These are phyloP conservation scores for Lepidothrix coronata DNA, from an alignment of 2,113 vertebrate species.

Conservation along the genomic window DNA sequence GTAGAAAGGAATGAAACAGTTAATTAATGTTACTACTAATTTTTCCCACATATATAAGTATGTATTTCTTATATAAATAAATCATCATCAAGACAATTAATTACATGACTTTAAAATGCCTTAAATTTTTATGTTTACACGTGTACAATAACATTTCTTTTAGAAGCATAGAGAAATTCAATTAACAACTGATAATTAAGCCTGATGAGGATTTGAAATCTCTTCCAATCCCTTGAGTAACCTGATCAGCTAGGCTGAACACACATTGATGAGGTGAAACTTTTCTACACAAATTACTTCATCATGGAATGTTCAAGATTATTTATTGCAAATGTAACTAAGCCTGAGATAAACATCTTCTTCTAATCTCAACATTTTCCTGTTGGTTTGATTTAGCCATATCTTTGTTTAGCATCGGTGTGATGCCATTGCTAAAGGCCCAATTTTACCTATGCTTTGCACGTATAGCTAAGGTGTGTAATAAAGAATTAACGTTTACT, in stretches of 20 bases:
- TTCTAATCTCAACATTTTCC: neutral
- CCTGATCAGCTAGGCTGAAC: neutral
- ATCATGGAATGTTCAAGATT: neutral
- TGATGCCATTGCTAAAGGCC: neutral
- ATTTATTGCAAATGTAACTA: neutral
- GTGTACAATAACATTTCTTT: neutral
- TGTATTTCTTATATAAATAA: neutral
- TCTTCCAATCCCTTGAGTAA: neutral
- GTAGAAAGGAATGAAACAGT: neutral
- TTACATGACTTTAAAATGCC: neutral
- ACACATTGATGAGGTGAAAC: neutral
- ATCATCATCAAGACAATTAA: neutral
- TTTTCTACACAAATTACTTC: neutral
- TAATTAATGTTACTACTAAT: neutral
- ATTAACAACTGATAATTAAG: neutral
- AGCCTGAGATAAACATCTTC: neutral
- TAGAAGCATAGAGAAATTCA: neutral
- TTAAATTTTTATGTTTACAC: neutral
- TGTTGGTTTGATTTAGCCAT: neutral
- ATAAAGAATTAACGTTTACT: neutral
- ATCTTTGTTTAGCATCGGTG: neutral
- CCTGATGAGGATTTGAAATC: neutral
- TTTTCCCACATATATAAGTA: neutral
- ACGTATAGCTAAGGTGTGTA: fast-evolving
- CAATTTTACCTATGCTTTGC: neutral